Conservation (phyloP, 2,113 vertebrate species). For the Amphilophus citrinellus region DNA sequence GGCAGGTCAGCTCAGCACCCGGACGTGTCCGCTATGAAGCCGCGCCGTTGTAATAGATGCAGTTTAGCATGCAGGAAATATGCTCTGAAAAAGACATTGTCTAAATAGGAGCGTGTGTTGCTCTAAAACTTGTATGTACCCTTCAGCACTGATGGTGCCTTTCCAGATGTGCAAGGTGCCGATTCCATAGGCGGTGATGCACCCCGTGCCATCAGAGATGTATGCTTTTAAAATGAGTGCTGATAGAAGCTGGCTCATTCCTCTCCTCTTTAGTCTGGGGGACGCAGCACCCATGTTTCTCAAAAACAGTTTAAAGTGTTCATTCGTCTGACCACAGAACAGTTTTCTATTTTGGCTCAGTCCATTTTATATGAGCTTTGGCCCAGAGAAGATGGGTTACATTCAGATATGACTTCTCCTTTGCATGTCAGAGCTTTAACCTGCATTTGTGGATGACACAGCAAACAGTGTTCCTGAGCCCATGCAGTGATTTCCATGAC, state of each 20-base stretch:
- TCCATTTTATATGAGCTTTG: not conserved
- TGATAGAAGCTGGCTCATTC: not conserved
- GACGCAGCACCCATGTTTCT: not conserved
- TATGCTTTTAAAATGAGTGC: not conserved
- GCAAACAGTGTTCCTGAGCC: not conserved
- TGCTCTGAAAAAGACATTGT: not conserved
- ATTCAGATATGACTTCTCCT: too few species aligned
- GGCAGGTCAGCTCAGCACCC: too few species aligned
- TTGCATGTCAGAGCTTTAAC: not conserved
- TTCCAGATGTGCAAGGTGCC: not conserved
- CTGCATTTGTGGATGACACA: not conserved
- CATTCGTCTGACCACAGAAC: not conserved
- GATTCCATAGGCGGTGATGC: not conserved
- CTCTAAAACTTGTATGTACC: not conserved
- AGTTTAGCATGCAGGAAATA: too few species aligned
- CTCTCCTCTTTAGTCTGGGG: not conserved
- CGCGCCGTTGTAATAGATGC: too few species aligned
- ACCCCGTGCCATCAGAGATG: not conserved
- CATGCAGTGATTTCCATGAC: not conserved
- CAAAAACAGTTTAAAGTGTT: not conserved
- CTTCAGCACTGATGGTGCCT: not conserved
- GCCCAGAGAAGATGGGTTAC: not conserved
- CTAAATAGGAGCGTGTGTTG: fast-evolving
- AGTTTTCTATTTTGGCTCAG: too few species aligned
- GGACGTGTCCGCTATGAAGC: too few species aligned